Conservation (phyloP, 2,888 invertebrate genomes). For the Dinocampus coccinellae region DNA sequence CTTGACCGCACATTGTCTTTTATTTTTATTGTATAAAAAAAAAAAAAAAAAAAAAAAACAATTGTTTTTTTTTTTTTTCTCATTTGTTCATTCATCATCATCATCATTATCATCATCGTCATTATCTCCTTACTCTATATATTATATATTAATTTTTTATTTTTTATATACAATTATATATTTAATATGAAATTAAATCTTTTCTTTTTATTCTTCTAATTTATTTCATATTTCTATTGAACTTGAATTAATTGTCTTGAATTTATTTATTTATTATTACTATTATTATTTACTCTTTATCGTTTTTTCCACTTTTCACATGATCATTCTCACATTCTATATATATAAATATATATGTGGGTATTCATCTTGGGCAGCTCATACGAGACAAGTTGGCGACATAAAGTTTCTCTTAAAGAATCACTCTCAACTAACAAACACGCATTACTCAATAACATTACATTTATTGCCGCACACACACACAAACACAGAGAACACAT, state of each 20-base stretch:
- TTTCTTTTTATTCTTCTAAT: no score
- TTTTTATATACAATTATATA: background rate
- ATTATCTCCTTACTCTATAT: no score
- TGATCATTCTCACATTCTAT: conserved; percentile 5
- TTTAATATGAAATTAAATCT: no score
- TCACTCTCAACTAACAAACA: background rate
- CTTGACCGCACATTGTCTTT: conserved; percentile 42
- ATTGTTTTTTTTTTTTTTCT: background rate
- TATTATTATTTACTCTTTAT: background rate
- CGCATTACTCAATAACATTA: background rate
- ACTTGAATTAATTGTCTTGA: no score
- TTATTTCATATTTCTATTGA: no score
- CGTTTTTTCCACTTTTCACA: background rate
- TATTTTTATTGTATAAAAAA: conserved; percentile 23
- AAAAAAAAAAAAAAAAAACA: no score
- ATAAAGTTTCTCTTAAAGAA: conserved; percentile 19
- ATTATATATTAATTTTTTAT: background rate
- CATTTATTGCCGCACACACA: background rate
- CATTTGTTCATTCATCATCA: no score
- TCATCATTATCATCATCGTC: no score
- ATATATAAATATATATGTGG: background rate
- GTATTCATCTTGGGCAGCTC: conserved; percentile 27
- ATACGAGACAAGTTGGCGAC: conserved; percentile 60
- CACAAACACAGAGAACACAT: no score
- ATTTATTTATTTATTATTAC: no score